Base-by-base conservation (phyloP, 2,113 vertebrate genomes). In the Pica pica region DNA sequence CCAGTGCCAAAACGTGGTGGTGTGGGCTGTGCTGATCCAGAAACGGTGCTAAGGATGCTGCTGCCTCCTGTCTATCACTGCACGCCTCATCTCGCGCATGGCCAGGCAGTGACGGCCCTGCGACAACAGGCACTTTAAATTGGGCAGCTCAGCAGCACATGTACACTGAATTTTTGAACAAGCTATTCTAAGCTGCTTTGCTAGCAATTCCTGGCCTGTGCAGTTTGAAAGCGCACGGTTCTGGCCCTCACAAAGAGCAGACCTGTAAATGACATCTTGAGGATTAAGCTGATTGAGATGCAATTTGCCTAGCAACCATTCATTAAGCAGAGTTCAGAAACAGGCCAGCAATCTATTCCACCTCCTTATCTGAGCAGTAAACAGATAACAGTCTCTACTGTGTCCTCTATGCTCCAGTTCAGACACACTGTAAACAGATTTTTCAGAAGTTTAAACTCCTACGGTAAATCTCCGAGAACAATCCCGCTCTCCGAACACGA, bases 261-360 rank as follows among this genome's bases (percentile, higher is more conserved):
- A 98, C 97, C 97, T 98, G 97, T 98, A 98, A 98, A 98, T 98
- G 98, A 98, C 97, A 98, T 98, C 97, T 92, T 97, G 97, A 98
- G 97, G 98, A 98, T 98, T 98, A 98, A 98, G 98, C 97, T 97
- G 97, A 98, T 96, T 97, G 98, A 98, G 98, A 98, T 96, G 97
- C 97, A 98, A 98, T 98, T 98, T 95, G 97, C 98, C 97, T 98
- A 98, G 98, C 97, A 97, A 98, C 98, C 98, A 98, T 98, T 98
- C 97, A 98, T 98, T 98, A 98, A 94, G 96, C 97, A 97, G 97
- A 97, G 96, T 98, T 98, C 97, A 98, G 96, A 97, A 98, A 98
- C 92, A 97, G 97, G 98, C 97, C 97, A 98, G 97, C 97, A 98
- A 98, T 98, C 98, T 96, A 97, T 98, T 97, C 97, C 94, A 97